Evolutionary conservation across 2,797 vertebrate species (phyloP), one percentile per base, ranked within the genome.

Genomic region (Intellagama lesueurii): DNA sequence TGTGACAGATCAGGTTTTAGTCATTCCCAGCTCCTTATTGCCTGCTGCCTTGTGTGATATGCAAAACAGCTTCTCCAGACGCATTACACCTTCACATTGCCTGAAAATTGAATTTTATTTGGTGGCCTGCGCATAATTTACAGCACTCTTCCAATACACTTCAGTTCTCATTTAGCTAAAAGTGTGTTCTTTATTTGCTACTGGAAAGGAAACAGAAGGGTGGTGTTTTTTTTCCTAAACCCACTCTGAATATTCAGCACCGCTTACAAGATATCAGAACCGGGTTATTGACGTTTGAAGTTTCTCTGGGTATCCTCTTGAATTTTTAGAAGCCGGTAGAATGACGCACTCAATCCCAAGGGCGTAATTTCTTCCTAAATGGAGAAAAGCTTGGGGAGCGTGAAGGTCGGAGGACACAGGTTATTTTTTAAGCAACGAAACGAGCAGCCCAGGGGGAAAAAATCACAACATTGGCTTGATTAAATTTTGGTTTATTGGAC

Each of bases 101-200:
- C 96, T 95, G 96, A 93, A 97, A 97, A 97, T 95, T 97, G 96
- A 96, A 96, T 97, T 97, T 95, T 96, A 96, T 96, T 95, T 95
- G 96, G 96, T 94, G 93, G 95, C 94, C 95, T 94, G 94, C 94
- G 32, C 96, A 92, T 96, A 94, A 96, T 97, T 96, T 94, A 94
- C 93, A 95, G 93, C 90, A 11, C 95, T 94, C 94, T 95, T 95
- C 95, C 95, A 92, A 49, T 92, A 87, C 92, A 93, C 94, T 95
- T 96, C 95, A 88, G 95, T 86, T 96, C 95, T 95, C 96, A 93
- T 96, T 95, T 95, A 94, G 95, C 95, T 92, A 85, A 94, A 93
- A 93, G 95, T 92, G 91, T 88, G 28, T 94, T 96, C 96, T 96
- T 94, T 95, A 95, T 94, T 96, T 95, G 84, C 93, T 92, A 75